These are phyloP conservation scores for Batillaria attramentaria DNA, from an alignment of 1,140 invertebrate species.

Conservation along the genomic window DNA sequence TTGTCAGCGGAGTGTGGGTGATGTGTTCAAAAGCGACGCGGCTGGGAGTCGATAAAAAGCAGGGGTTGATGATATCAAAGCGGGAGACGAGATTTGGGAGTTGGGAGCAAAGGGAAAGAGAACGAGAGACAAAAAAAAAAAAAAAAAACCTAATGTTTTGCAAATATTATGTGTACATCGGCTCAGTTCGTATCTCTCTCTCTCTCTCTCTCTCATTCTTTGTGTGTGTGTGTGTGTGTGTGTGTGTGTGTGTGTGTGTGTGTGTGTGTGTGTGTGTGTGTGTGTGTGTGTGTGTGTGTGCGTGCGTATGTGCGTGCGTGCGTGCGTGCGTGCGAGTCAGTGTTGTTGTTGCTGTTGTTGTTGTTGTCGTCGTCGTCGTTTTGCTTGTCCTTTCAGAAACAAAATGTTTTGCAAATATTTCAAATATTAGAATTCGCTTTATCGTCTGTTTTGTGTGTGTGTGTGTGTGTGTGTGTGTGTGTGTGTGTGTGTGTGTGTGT, in stretches of 20 bases:
- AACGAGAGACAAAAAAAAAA: too few species aligned
- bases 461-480: constrained; percentile 15
- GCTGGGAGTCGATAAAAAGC: too few species aligned
- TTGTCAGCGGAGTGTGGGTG: too few species aligned
- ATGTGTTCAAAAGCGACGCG: too few species aligned
- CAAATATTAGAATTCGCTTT: background rate
- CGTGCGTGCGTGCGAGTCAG: background rate
- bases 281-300: background rate
- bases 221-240: constrained; percentile 12
- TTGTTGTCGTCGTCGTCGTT: background rate
- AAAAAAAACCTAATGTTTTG: too few species aligned
- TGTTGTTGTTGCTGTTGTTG: too few species aligned
- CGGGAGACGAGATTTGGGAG: background rate
- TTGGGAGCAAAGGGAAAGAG: background rate
- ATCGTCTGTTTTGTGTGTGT: background rate
- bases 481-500: constrained; percentile 20
- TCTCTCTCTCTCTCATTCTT: background rate
- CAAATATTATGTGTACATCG: too few species aligned
- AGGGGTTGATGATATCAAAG: background rate
- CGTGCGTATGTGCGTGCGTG: background rate
- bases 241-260: constrained; percentile 12
- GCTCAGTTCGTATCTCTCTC: too few species aligned
- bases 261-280: constrained; percentile 12
- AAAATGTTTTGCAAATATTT: too few species aligned
- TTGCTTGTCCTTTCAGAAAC: background rate